A percentile compares a stretch with the other conserved stretches of the same genome.
Conservation (phyloP, 2,888 invertebrate genomes). For the Catocala sponsa region DNA sequence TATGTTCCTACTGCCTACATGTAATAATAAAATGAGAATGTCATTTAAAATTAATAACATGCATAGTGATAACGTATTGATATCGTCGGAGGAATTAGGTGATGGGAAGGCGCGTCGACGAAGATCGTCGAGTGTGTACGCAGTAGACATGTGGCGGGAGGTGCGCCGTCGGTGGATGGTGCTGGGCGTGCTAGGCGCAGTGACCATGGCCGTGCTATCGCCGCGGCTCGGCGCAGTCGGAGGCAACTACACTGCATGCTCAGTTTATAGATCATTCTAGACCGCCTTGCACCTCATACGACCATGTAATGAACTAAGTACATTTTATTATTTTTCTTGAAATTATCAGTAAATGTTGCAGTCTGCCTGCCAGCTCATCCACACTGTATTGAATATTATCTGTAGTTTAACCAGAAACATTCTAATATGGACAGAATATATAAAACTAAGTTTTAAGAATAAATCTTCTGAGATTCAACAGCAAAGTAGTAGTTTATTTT, state of each 20-base stretch:
- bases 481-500: too few relatives aligned
- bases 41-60: too few relatives aligned
- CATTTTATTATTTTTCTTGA: slow-evolving; percentile 26
- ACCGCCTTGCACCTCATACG: slow-evolving; percentile 76
- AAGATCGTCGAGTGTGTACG: slow-evolving; percentile 41
- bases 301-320: slow-evolving; percentile 73
- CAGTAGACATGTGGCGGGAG: slow-evolving; percentile 67
- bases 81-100: too few relatives aligned
- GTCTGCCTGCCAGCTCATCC: slow-evolving; percentile 1
- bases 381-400: background rate
- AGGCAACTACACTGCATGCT: slow-evolving; percentile 81
- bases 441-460: too few relatives aligned
- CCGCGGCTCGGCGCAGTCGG: slow-evolving; percentile 74
- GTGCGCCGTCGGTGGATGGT: slow-evolving; percentile 71
- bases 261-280: slow-evolving; percentile 72
- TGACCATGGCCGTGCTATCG: slow-evolving; percentile 69
- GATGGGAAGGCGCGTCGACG: background rate
- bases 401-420: background rate
- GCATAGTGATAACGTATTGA: too few relatives aligned
- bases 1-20: too few relatives aligned
- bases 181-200: slow-evolving; percentile 67
- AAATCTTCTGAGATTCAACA: too few relatives aligned
- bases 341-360: slow-evolving; percentile 11
- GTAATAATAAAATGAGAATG: too few relatives aligned
- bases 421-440: too few relatives aligned